Base-by-base conservation (phyloP, 2,113 vertebrate species). In the Seriola rivoliana region DNA sequence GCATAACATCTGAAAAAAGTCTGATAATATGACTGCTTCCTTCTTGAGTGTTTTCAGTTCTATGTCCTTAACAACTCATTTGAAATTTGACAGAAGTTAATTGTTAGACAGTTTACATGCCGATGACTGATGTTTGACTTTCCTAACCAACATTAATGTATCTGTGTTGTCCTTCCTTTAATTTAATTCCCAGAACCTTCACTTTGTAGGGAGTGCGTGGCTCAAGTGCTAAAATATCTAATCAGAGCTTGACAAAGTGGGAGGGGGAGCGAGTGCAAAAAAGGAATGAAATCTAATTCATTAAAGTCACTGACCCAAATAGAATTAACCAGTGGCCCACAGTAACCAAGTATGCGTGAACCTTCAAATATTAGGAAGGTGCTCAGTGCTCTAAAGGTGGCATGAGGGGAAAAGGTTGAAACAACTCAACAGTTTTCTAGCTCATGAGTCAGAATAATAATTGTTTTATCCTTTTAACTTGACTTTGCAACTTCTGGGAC, bases 281-380 rank as follows among this genome's bases (percentile, higher is more conserved):
- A 74, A 32, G 32, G 42, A 86, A 85, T 87, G 78, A 80, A 89
- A 89, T 89, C 69, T 80, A 81, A 89, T 91, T 91, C 71, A 90
- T 91, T 90, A 93, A 89, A 92, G 70, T 80, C 85, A 86, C 69
- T 94, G 90, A 92, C 87, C 86, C 93, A 88, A 79, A 89, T 82
- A 92, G 74, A 90, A 86, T 88, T 85, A 92, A 91, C 80, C 88
- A 89, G 80, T 90, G 84, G 88, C 78, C 91, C 91, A 81, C 60
- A 87, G 78, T 79, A 91, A 86, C 87, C 76, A 91, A 74, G 80
- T 89, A 72, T 89, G 88, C 87, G n/a, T 93, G 85, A 90, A 92
- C 78, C 72, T 80, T 88, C 71, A 92, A 93, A 92, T 87, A 93
- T 92, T 89, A 89, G 84, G 82, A 88, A 89, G 84, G 82, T 89